Conservation (phyloP, 2,888 invertebrate species). For the Cremastobaeus sp. region DNA sequence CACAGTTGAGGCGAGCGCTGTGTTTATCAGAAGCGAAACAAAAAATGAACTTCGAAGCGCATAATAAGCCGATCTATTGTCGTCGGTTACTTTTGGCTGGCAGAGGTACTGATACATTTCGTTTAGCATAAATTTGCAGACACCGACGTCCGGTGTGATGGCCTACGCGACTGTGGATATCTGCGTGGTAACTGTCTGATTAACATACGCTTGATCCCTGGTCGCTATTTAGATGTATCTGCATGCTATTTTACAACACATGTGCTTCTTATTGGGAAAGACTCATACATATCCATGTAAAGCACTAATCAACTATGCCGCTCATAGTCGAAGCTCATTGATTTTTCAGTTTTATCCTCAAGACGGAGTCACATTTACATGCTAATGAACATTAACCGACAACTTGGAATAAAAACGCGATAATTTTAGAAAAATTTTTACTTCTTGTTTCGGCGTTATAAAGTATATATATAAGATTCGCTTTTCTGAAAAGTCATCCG, state of each 20-base stretch:
- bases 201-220: constrained; percentile 76
- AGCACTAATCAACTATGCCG: constrained; percentile 61
- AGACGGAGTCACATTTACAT: constrained; percentile 56
- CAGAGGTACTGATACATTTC: constrained; percentile 76
- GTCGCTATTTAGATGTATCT: constrained; percentile 64
- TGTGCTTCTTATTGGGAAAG: constrained; percentile 55
- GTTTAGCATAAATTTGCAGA: constrained; percentile 78
- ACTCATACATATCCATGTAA: constrained; percentile 61
- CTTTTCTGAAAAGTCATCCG: background rate
- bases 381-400: constrained; percentile 51
- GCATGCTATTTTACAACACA: constrained; percentile 57
- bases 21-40: constrained; percentile 33
- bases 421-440: constrained; percentile 7
- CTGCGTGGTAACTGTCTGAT: constrained; percentile 74
- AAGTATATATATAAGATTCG: too few relatives aligned
- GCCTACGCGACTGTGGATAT: constrained; percentile 70
- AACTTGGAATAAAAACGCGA: constrained; percentile 28
- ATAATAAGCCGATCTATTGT: constrained; percentile 59
- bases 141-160: constrained; percentile 74
- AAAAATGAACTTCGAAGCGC: constrained; percentile 32
- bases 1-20: constrained; percentile 3
- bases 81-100: constrained; percentile 67
- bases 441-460: constrained; percentile 1
- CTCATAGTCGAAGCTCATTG: constrained; percentile 58
- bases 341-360: constrained; percentile 60